phyloP scores from a whole-genome alignment of 2,888 invertebrate species.

The Trilocha varians region DNA sequence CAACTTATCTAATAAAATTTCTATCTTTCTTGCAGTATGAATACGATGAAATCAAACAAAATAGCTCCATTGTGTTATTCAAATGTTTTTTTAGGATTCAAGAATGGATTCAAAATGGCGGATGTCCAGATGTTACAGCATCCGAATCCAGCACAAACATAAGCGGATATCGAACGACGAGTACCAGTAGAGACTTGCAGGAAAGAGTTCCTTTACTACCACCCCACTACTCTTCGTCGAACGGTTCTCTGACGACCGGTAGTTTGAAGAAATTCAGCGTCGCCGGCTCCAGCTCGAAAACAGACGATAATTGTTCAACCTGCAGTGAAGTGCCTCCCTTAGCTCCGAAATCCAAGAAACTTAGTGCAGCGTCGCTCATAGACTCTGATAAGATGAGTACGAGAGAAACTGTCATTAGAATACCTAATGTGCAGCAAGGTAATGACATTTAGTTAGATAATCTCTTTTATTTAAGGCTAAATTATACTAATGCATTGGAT shows the following conservation, averaged over 20 bases:
- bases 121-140: constrained; percentile 46
- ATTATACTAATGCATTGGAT: too few relatives aligned
- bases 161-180: constrained; percentile 40
- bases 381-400: constrained; percentile 54
- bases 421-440: constrained; percentile 53
- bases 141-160: constrained; percentile 45
- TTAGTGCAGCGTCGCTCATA: constrained; percentile 59
- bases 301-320: constrained; percentile 53
- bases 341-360: constrained; percentile 57
- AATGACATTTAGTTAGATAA: constrained; percentile 42
- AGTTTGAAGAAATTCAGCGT: constrained; percentile 56
- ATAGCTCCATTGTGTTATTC: too few relatives aligned
- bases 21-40: too few relatives aligned
- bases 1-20: too few relatives aligned
- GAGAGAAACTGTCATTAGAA: constrained; percentile 60
- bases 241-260: constrained; percentile 56
- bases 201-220: constrained; percentile 59
- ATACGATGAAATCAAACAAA: too few relatives aligned
- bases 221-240: constrained; percentile 61
- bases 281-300: constrained; percentile 44
- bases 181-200: constrained; percentile 46
- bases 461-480: not conserved
- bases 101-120: constrained; percentile 60
- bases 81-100: constrained; percentile 24
- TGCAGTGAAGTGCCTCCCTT: constrained; percentile 61